Conservation (phyloP, 2,888 invertebrate species). For the Pristionchus japonicus region DNA sequence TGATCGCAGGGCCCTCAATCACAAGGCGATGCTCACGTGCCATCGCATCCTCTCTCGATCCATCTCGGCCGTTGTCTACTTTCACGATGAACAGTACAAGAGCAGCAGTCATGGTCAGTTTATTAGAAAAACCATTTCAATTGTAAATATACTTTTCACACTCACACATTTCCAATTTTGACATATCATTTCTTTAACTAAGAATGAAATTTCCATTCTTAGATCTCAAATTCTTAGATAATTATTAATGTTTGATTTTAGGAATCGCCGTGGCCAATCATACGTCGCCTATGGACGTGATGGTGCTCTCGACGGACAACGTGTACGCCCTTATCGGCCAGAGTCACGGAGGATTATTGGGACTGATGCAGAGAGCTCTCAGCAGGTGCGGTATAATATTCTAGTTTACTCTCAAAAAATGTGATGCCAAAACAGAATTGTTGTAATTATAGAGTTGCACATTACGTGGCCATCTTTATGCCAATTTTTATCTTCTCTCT, state of each 20-base stretch:
- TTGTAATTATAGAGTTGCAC: too few relatives aligned
- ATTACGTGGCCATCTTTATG: too few relatives aligned
- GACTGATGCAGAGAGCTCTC: constrained; percentile 75
- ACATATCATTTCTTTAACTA: too few relatives aligned
- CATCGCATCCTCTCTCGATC: constrained; percentile 86
- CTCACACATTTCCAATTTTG: too few relatives aligned
- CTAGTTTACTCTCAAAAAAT: too few relatives aligned
- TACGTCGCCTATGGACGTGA: constrained; percentile 92
- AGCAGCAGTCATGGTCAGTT: constrained; percentile 47
- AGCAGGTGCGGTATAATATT: too few relatives aligned
- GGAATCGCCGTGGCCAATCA: constrained; percentile 97
- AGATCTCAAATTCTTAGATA: not conserved
- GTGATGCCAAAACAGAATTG: too few relatives aligned
- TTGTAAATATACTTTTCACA: too few relatives aligned
- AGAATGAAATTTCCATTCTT: not conserved
- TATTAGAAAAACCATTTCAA: too few relatives aligned
- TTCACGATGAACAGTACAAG: constrained; percentile 76
- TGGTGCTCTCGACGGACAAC: constrained; percentile 87
- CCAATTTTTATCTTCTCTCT: too few relatives aligned
- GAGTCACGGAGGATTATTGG: constrained; percentile 92
- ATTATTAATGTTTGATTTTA: constrained; percentile 3
- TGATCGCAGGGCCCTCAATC: constrained; percentile 78
- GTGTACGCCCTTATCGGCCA: constrained; percentile 96
- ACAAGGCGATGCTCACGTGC: constrained; percentile 83
- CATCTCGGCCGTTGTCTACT: constrained; percentile 81